These are phyloP conservation scores for Neostethus bicornis DNA, from an alignment of 2,797 vertebrate species.

Conservation along the genomic window DNA sequence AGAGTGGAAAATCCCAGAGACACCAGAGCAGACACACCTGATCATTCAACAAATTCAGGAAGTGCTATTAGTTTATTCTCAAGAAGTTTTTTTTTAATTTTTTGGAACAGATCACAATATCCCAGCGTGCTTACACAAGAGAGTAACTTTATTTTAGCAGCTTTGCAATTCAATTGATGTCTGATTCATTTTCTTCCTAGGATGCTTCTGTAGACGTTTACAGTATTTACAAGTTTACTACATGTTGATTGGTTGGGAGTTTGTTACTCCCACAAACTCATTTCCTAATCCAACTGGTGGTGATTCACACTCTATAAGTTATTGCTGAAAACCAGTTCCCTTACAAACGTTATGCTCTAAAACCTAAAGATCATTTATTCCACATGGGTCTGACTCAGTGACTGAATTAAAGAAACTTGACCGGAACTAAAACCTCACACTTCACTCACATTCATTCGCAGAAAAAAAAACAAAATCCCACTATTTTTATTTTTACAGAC, in stretches of 20 bases:
- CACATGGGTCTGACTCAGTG: not conserved
- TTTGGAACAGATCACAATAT: not conserved
- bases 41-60: not conserved
- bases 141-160: not conserved
- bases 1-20: not conserved
- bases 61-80: not conserved
- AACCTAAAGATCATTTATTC: not conserved
- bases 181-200: too few species aligned
- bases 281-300: not conserved
- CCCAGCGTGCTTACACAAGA: not conserved
- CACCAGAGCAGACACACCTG: not conserved
- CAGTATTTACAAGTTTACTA: too few species aligned
- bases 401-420: not conserved
- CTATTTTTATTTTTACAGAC: too few species aligned
- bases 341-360: not conserved
- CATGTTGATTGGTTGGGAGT: not conserved
- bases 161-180: too few species aligned
- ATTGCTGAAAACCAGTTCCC: not conserved
- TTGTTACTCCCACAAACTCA: slow-evolving; percentile 6
- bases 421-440: not conserved
- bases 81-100: not conserved
- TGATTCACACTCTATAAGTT: not conserved
- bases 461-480: too few species aligned
- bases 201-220: too few species aligned
- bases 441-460: too few species aligned